Evolutionary conservation across 2,113 vertebrate genomes (phyloP), one percentile per base, ranked within the genome.

Genomic region (Protobothrops flavoviridis): DNA sequence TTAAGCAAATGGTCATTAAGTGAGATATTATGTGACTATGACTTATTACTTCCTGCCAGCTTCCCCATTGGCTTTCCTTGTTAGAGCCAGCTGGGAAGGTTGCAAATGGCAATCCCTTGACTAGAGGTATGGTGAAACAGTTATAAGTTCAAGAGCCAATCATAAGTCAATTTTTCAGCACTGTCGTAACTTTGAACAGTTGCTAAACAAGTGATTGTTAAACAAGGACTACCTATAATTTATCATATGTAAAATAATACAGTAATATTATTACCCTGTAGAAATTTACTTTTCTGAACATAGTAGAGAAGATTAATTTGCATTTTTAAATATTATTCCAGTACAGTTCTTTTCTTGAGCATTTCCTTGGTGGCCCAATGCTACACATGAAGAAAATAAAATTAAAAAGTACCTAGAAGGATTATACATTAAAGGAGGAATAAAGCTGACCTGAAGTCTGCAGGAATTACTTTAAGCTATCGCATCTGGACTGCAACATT

Each of bases 301-400:
- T 1, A 86, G n/a, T 81, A 89, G 33, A 85, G 59, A 48, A 85
- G 48, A 33, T 45, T 69, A 59, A 8, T 64, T 87, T 29, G 48
- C 48, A 23, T 11, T 48, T 93, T 39, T 69, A n/a, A 23, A 43
- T 86, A 7, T 61, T 53, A 48, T 55, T 2, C 17, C 53, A 91
- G 12, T 85, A 33, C 2, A 69, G 55, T 50, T 12, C 55, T 52
- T 90, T 81, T 45, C 55, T 90, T 86, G 74, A 61, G 69, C 12
- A 64, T 87, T 48, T 33, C 56, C 4, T 29, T 90, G 45, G 26
- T 89, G 52, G 39, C 45, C 3, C 11, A 53, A 23, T 90, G 74
- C n/a, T 0, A 0, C 26, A n/a, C 0, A 0, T 0, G 0, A 8
- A 29, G 0, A 57, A n/a, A 3, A 52, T 24, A 90, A 94, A 24